Base-by-base conservation (phyloP, 2,113 vertebrate species). In the Nesogale talazaci region DNA sequence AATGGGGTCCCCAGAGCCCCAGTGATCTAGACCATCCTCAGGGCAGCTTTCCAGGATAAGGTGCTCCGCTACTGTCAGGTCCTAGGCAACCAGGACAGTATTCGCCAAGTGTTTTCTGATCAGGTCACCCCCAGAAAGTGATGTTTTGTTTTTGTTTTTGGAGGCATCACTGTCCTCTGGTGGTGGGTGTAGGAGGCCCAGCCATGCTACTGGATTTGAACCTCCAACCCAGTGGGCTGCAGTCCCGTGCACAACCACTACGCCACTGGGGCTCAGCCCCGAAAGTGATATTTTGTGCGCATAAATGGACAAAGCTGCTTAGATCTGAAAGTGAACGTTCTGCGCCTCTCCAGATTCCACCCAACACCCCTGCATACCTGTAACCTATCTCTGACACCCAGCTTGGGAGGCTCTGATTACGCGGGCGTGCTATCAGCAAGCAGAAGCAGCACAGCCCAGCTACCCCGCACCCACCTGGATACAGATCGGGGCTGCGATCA, bases 321-420 rank as follows among this genome's bases (percentile, higher is more conserved):
- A 25, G 83, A n/a, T 17, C 34, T 85, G 67, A 70, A 90, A 23
- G 20, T 57, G 22, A 81, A 83, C 20, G 20, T 25, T 46, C 23
- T 0, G 12, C n/a, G 25, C 36, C 10, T 57, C 4, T 19, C 31
- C 1, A 5, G 59, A 16, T 16, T 78, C 59, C 46, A 61, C n/a
- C 17, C 8, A 69, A 25, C 23, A 57, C 27, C 38, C 36, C 12
- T 1, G 36, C 46, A 34, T 6, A 0, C n/a, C 59, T 10, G 38
- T 27, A 83, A 14, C 38, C 74, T 27, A n/a, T 29, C 74, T 67
- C 82, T 52, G 5, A 70, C n/a, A 36, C 27, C 27, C 63, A 20
- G 11, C 87, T 59, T 27, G 29, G 38, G 90, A 90, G 83, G 77
- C 42, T 94, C 70, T 86, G 56, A 56, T 75, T 38, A 25, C 72